Evolutionary conservation across 2,797 vertebrate species (phyloP), one percentile per base, ranked within the genome.

Genomic region (Lindbergichthys nudifrons): DNA sequence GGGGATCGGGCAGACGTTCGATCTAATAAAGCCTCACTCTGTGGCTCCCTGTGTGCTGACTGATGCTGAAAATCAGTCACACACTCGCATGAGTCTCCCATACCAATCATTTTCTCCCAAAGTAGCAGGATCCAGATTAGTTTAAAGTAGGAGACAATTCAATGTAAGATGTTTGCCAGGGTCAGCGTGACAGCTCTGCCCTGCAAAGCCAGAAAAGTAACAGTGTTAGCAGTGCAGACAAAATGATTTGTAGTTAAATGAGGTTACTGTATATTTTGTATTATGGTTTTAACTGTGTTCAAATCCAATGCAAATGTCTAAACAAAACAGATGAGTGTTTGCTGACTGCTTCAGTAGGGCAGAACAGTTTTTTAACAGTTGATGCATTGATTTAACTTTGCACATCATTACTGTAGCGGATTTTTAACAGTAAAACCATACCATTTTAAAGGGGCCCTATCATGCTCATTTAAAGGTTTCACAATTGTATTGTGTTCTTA

Each of bases 21-120:
- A 79, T 90, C 68, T 83, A 89, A 90, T 92, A 89, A 91, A 13
- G 46, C 62, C 48, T n/a, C 65, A 7, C 74, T 70, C 63, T 41
- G 70, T 58, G 73, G 65, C 69, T 65, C 75, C 32, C 71, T 71
- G 59, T 86, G 50, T 75, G 65, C 68, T 32, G 59, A 70, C 75
- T 75, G 52, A 66, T 71, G 73, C 65, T 78, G 63, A 75, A 87
- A 80, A 80, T 81, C 63, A 63, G 68, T 75, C 82, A 71, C 53
- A 78, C 63, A 26, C 32, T 70, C 12, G 15, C 9, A 23, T 51
- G 12, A 62, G 65, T 62, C 73, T 78, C 46, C 54, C 54, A 47
- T 45, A 43, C 79, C 67, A 72, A 65, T 73, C 2, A n/a, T 81
- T 79, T 77, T 60, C 75, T 50, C 19, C 65, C 26, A 53, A 56